phyloP scores from a whole-genome alignment of 2,113 vertebrate genomes.

The Strigops habroptila region DNA sequence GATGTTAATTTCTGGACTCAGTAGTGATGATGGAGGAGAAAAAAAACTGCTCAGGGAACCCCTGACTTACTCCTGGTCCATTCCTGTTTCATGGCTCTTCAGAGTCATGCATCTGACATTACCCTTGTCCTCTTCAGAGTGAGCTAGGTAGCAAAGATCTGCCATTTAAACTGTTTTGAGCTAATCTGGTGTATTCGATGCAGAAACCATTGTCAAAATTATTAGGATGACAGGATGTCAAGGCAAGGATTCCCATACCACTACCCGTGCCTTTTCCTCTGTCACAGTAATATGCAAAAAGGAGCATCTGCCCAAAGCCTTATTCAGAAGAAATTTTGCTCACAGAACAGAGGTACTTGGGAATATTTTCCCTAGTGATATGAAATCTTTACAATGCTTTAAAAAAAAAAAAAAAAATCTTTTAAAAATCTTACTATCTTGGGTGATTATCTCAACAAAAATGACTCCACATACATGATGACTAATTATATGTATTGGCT shows the following conservation, averaged over 20 bases:
- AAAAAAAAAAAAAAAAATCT: rapidly evolving
- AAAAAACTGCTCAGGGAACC: background rate
- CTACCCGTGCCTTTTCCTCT: background rate
- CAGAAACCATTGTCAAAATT: background rate
- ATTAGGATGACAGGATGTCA: background rate
- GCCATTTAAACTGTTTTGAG: background rate
- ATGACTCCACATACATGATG: background rate
- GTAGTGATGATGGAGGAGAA: background rate
- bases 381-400: background rate
- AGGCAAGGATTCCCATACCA: background rate
- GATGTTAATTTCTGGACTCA: background rate
- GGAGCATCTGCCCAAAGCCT: background rate
- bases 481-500: background rate
- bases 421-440: background rate
- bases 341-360: background rate
- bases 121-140: background rate
- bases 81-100: background rate
- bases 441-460: background rate
- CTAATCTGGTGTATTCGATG: background rate
- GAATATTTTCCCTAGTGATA: background rate
- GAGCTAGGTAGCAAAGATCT: background rate
- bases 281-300: background rate
- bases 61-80: background rate
- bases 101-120: background rate
- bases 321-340: background rate